Evolutionary conservation across 2,888 invertebrate genomes (phyloP).

Genomic region (Phortica okadai): DNA sequence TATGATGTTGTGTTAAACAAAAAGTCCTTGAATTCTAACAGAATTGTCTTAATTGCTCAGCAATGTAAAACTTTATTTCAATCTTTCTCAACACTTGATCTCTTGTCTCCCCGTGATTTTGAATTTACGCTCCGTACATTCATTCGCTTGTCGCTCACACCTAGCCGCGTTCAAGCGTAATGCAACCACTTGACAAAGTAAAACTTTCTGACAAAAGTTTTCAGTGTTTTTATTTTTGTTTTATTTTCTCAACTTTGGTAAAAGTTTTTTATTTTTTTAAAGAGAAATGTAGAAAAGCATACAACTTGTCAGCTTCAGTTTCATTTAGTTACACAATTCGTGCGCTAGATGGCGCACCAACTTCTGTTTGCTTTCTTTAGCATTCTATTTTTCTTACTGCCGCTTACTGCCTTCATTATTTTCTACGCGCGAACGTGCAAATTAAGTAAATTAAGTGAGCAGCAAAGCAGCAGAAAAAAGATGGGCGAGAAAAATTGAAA

Average conservation of each 20-base stretch:
- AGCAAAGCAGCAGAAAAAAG: constrained; percentile 23
- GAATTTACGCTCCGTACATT: no score
- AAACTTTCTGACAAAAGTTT: background rate
- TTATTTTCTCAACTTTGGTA: background rate
- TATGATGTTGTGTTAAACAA: no score
- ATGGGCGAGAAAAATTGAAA: constrained; percentile 3
- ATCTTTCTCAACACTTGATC: no score
- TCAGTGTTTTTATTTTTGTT: background rate
- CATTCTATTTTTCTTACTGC: background rate
- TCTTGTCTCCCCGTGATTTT: no score
- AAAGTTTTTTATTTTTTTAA: background rate
- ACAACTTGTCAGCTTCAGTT: constrained; percentile 12
- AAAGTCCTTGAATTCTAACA: no score
- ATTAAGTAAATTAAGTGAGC: constrained; percentile 49
- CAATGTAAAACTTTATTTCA: no score
- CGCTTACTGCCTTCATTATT: constrained; percentile 35
- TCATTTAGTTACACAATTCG: background rate
- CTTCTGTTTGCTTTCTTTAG: background rate
- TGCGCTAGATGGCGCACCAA: constrained; percentile 11
- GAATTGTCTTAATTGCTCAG: no score
- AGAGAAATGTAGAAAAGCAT: background rate
- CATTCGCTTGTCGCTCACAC: background rate
- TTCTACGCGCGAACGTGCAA: constrained; percentile 48
- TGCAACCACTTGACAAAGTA: background rate
- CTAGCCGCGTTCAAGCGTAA: background rate